Conservation (phyloP, 2,113 vertebrate species). For the Vulpes vulpes region DNA sequence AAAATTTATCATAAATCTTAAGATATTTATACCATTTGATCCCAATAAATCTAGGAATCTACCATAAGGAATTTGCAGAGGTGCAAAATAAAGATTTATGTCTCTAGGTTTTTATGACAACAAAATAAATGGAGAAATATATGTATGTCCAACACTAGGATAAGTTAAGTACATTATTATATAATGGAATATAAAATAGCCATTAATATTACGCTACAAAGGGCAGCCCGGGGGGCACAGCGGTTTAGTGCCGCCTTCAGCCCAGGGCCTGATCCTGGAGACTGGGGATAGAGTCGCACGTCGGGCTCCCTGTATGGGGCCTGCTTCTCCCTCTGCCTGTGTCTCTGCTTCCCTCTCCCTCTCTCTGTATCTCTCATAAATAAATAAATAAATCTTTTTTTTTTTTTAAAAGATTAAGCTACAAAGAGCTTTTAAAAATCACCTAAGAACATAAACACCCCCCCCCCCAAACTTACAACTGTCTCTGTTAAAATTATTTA, state of each 20-base stretch:
- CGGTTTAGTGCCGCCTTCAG: no score
- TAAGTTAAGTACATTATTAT: not conserved
- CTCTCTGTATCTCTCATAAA: no score
- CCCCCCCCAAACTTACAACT: not conserved
- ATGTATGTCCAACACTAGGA: not conserved
- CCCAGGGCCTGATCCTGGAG: no score
- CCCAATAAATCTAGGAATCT: not conserved
- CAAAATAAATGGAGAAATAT: constrained; percentile 16
- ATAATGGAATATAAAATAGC: not conserved
- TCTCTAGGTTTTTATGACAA: not conserved
- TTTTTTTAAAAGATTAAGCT: not conserved
- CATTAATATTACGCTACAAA: not conserved
- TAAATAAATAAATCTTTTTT: no score
- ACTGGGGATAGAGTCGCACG: no score
- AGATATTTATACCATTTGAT: not conserved
- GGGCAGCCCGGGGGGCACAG: no score
- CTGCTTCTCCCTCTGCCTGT: no score
- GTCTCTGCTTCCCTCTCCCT: no score
- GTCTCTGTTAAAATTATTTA: not conserved
- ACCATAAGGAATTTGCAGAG: not conserved
- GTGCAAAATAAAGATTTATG: not conserved
- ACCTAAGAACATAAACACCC: not conserved
- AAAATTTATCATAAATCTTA: constrained; percentile 33
- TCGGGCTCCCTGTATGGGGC: no score
- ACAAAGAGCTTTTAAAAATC: constrained; percentile 24